phyloP scores from a whole-genome alignment of 2,113 vertebrate species.

The Indri indri region DNA sequence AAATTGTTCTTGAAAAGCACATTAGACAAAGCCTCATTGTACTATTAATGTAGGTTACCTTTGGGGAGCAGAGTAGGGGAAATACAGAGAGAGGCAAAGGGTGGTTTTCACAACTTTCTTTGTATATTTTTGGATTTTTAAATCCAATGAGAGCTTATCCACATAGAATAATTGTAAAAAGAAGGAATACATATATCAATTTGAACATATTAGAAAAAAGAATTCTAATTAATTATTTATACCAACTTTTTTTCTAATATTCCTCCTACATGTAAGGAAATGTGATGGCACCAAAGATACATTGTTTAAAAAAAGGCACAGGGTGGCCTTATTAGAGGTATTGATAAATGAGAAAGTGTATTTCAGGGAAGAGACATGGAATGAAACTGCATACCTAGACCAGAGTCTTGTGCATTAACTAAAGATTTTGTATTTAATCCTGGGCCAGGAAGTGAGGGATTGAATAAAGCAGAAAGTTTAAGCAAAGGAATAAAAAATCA shows the following conservation, averaged over 20 bases:
- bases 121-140: neutral
- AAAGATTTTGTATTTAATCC: neutral
- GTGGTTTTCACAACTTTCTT: neutral
- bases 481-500: neutral
- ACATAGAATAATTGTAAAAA: neutral
- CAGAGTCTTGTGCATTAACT: neutral
- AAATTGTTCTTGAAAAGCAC: neutral
- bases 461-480: neutral
- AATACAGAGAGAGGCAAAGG: neutral
- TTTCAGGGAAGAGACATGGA: neutral
- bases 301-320: neutral
- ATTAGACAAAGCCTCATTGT: neutral
- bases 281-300: neutral
- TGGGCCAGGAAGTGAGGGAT: neutral
- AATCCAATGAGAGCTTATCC: neutral
- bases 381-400: neutral
- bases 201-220: neutral
- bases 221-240: neutral
- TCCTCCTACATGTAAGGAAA: neutral
- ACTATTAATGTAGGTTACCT: neutral
- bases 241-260: neutral
- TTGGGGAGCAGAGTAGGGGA: neutral
- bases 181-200: neutral
- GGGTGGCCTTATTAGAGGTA: neutral
- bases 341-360: neutral